A percentile compares a stretch with the other conserved stretches of the same genome.
phyloP scores from a whole-genome alignment of 2,888 invertebrate species.

The Lepidochitona cinerea region DNA sequence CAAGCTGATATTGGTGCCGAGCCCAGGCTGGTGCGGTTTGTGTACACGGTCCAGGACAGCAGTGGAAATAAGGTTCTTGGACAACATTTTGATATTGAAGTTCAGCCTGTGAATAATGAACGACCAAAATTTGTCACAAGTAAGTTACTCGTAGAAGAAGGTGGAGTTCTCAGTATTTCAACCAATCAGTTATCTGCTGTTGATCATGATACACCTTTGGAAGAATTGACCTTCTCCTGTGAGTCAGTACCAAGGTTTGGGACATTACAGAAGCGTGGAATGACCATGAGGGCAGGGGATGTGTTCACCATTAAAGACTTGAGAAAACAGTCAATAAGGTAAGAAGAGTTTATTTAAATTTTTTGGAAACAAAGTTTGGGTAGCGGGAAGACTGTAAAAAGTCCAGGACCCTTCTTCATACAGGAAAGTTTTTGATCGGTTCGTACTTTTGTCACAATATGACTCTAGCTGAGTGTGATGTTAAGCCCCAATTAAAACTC shows the following conservation, averaged over 20 bases:
- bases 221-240: conserved; percentile 59
- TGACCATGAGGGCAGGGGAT: conserved; percentile 56
- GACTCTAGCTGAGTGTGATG: no score
- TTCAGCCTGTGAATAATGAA: conserved; percentile 67
- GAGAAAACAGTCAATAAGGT: conserved; percentile 59
- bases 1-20: conserved; percentile 65
- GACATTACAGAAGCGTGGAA: conserved; percentile 62
- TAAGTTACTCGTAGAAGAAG: conserved; percentile 64
- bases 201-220: conserved; percentile 64
- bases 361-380: no score
- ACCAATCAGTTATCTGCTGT: conserved; percentile 65
- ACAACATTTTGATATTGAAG: conserved; percentile 65
- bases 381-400: no score
- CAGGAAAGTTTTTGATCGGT: no score
- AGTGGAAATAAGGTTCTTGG: conserved; percentile 60
- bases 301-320: conserved; percentile 61
- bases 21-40: conserved; percentile 56
- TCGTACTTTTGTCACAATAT: no score
- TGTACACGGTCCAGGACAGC: conserved; percentile 64
- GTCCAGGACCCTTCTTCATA: no score
- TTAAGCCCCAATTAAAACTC: no score
- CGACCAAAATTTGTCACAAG: conserved; percentile 57
- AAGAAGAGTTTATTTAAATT: conserved; percentile 6
- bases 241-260: conserved; percentile 64
- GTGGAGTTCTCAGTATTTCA: conserved; percentile 64